phyloP scores from a whole-genome alignment of 2,113 vertebrate species.

The Plectropomus leopardus region DNA sequence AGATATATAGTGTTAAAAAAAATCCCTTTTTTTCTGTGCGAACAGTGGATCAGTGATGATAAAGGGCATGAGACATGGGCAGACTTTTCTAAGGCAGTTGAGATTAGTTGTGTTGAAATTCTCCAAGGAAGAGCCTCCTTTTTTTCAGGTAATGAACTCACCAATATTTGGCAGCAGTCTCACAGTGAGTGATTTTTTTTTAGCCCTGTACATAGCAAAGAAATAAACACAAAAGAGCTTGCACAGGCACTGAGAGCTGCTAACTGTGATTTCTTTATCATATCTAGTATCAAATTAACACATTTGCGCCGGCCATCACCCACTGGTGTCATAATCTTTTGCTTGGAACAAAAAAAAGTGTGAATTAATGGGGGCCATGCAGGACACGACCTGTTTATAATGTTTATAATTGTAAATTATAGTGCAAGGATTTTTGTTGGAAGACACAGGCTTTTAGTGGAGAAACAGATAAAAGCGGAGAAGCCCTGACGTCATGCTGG shows the following conservation, averaged over 20 bases:
- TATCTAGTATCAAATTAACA: slow-evolving; percentile 40
- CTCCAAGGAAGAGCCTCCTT: slow-evolving; percentile 9
- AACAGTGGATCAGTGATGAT: slow-evolving; percentile 15
- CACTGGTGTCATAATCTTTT: slow-evolving; percentile 28
- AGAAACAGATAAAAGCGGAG: slow-evolving; percentile 18
- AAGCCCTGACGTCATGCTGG: slow-evolving; percentile 28
- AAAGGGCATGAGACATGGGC: slow-evolving; percentile 20
- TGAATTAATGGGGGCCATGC: slow-evolving; percentile 31
- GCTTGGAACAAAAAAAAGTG: slow-evolving; percentile 2
- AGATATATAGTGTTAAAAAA: slow-evolving; percentile 13
- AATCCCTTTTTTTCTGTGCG: neutral
- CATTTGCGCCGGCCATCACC: slow-evolving; percentile 22
- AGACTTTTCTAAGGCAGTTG: slow-evolving; percentile 8
- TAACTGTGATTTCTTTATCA: slow-evolving; percentile 29
- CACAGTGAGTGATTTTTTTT: slow-evolving; percentile 16
- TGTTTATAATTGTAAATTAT: slow-evolving; percentile 38
- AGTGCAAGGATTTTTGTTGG: neutral
- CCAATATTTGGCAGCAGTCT: slow-evolving; percentile 30
- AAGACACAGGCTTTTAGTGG: slow-evolving; percentile 9
- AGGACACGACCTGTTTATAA: slow-evolving; percentile 25
- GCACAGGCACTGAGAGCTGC: slow-evolving; percentile 2
- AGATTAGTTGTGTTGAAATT: slow-evolving; percentile 41
- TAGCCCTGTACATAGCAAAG: slow-evolving; percentile 13
- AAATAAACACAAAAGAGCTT: slow-evolving; percentile 28
- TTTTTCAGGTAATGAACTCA: slow-evolving; percentile 30